Percentiles rank a stretch among this genome's conserved stretches.
Evolutionary conservation across 2,113 vertebrate genomes (phyloP).

Genomic region (Marmota monax): DNA sequence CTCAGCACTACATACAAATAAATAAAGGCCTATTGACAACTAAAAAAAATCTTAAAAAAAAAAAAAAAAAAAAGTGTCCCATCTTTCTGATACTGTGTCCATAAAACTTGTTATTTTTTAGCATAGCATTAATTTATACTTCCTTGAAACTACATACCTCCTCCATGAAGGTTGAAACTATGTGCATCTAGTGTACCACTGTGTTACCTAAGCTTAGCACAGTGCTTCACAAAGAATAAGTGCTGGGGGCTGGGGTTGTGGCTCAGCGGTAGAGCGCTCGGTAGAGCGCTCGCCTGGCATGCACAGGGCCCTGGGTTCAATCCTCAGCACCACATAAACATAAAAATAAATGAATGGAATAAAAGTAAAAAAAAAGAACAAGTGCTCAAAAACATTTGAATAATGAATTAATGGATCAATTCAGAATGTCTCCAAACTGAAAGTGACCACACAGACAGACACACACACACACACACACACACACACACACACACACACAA

Average conservation of each 20-base stretch:
- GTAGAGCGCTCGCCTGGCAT: too few species aligned
- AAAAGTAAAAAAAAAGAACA: neutral
- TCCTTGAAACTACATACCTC: neutral
- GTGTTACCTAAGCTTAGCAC: neutral
- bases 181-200: neutral
- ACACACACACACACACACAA: conserved; percentile 17
- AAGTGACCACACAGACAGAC: neutral
- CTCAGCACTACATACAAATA: too few species aligned
- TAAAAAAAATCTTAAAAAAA: too few species aligned
- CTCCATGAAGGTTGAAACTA: neutral
- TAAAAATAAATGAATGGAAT: too few species aligned
- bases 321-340: too few species aligned
- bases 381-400: conserved; percentile 24
- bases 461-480: neutral
- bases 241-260: neutral
- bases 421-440: conserved; percentile 45
- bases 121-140: neutral
- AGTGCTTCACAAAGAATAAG: neutral
- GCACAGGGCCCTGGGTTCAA: too few species aligned
- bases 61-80: neutral
- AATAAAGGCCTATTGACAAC: too few species aligned
- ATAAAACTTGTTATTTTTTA: neutral
- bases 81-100: neutral
- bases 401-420: neutral
- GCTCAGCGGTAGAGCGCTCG: too few species aligned